Evolutionary conservation across 2,113 vertebrate genomes (phyloP), one percentile per base, ranked within the genome.

Genomic region (Oryzias woworae): DNA sequence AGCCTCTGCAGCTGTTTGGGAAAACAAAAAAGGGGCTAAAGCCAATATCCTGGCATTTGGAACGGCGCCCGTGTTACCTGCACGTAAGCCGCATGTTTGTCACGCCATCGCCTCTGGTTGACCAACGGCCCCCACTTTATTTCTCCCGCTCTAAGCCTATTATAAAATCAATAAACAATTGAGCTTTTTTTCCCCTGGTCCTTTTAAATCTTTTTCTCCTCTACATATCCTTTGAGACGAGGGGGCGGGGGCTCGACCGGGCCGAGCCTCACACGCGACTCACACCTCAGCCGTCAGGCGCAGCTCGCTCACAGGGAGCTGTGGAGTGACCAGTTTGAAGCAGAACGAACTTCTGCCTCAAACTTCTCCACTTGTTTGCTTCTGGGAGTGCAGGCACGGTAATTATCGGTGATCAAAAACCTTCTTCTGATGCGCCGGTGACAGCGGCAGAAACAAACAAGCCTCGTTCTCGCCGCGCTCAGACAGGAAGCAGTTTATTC

Each of bases 121-220:
- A 89, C 89, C 86, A 14, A 64, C 85, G 66, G 66, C 71, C 79
- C 80, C 82, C 78, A 82, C 90, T 92, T 91, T 92, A 92, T 92
- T 92, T 89, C 85, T 85, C 86, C 87, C 77, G 81, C 87, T 75
- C 90, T 92, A 92, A 93, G 92, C 92, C 91, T 92, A 92, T 93
- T 93, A 92, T 90, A 93, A 92, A 93, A 92, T 93, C 92, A 93
- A 93, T 92, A 93, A 92, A 93, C 90, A 93, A 92, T 92, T 92
- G 91, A 89, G 87, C 81, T 85, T 85, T 85, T 82, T 86, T 83
- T 53, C 58, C 36, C 69, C 74, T 36, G 80, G 80, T 85, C 80
- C 82, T 81, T 89, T 88, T 88, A 90, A 91, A 88, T 88, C 85
- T 89, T 88, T 85, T 91, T 91, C 89, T 91, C 90, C 89, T 90